A percentile compares a stretch with the other conserved stretches of the same genome.
Evolutionary conservation across 2,113 vertebrate genomes (phyloP).

Genomic region (Paramisgurnus dabryanus): DNA sequence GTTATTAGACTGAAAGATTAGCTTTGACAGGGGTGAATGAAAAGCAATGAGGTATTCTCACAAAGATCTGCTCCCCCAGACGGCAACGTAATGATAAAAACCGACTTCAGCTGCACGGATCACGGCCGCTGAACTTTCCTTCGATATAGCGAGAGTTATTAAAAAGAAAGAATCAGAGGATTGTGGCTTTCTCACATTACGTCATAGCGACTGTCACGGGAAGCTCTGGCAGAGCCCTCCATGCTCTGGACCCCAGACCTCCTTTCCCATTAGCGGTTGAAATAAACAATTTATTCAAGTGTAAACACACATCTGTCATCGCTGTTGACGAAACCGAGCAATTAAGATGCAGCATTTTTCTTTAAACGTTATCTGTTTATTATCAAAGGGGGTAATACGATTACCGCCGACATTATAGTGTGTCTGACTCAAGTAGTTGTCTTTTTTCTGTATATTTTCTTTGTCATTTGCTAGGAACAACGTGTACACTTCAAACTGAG

Average conservation of each 20-base stretch:
- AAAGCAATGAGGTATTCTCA: slow-evolving; percentile 55
- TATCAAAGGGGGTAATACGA: slow-evolving; percentile 29
- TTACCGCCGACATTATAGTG: slow-evolving; percentile 24
- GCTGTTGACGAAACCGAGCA: slow-evolving; percentile 55
- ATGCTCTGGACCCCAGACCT: slow-evolving; percentile 44
- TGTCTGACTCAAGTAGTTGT: slow-evolving; percentile 7
- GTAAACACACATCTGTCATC: slow-evolving; percentile 68
- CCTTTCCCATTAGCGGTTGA: slow-evolving; percentile 66
- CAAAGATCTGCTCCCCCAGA: slow-evolving; percentile 33
- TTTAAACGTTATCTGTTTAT: slow-evolving; percentile 40
- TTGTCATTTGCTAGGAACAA: slow-evolving; percentile 40
- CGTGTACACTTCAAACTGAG: not conserved
- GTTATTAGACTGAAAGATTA: slow-evolving; percentile 67
- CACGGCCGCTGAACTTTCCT: slow-evolving; percentile 39
- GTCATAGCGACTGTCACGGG: slow-evolving; percentile 58
- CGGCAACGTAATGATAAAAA: slow-evolving; percentile 51
- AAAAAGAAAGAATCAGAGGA: slow-evolving; percentile 24
- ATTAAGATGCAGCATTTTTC: slow-evolving; percentile 38
- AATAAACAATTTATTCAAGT: slow-evolving; percentile 70
- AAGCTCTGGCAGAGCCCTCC: slow-evolving; percentile 31
- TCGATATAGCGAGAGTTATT: slow-evolving; percentile 29
- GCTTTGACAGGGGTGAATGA: slow-evolving; percentile 62
- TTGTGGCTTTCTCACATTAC: slow-evolving; percentile 52
- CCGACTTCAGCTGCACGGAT: slow-evolving; percentile 48
- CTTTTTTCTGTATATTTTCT: slow-evolving; percentile 39